A percentile compares a stretch with the other conserved stretches of the same genome.
These are phyloP conservation scores for Thysanoteuthis rhombus DNA, from an alignment of 2,888 invertebrate species.

Conservation along the genomic window DNA sequence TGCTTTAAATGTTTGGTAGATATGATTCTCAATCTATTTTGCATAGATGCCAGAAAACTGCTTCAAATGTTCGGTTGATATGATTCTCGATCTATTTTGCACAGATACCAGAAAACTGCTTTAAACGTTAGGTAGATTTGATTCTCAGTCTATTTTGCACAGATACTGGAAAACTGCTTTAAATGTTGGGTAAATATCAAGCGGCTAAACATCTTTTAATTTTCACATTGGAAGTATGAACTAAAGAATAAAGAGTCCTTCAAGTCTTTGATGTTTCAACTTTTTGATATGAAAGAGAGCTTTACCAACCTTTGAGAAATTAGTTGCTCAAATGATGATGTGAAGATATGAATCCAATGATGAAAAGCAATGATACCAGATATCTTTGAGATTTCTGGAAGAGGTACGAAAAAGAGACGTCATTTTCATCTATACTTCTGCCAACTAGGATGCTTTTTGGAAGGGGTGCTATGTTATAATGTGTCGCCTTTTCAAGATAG, in stretches of 20 bases:
- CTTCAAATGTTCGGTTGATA: no score
- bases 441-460: no score
- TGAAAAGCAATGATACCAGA: background rate
- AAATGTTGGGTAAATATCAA: background rate
- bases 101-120: no score
- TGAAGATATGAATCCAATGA: background rate
- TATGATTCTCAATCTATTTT: no score
- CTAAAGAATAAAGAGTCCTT: background rate
- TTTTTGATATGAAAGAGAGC: background rate
- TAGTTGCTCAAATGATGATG: background rate
- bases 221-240: background rate
- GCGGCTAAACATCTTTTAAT: background rate
- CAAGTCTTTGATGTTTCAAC: background rate
- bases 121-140: no score
- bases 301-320: background rate
- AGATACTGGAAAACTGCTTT: background rate
- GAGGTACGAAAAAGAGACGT: background rate
- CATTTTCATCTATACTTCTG: background rate
- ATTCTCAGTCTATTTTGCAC: background rate
- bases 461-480: no score
- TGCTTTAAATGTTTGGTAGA: no score
- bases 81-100: no score
- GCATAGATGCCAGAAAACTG: no score
- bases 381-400: background rate
- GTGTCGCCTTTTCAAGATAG: no score